Evolutionary conservation across 2,888 invertebrate species (phyloP), one percentile per base, ranked within the genome.

Genomic region (Lymantria dispar): DNA sequence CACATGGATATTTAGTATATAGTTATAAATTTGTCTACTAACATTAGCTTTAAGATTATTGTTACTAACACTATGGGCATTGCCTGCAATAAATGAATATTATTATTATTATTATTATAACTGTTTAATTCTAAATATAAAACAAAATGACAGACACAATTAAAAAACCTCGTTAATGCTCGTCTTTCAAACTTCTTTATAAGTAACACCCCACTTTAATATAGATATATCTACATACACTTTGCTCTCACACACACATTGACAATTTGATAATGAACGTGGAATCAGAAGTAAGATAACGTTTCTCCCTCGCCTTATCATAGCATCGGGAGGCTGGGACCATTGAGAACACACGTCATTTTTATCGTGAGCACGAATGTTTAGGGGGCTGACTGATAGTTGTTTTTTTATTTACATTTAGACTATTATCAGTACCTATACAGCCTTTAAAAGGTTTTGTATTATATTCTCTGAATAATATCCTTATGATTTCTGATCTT

Each of bases 181-280:
- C 22, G 22, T 5, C 22, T 22, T 22, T 5, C 22, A 22, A 22
- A 22, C 22, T 22, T 22, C 22, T 22, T 22, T 22, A 22, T 22
- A 22, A 22, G 22, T 22, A 5, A 5, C 22, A 22, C 2, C 22
- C 22, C 5, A 22, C 22, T 3, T 22, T 22, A 22, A 22, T 22
- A 22, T 3, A 5, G 22, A 22, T 22, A 22, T 22, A 22, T 22
- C 22, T 22, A 22, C 22, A 33, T 10, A 33, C 33, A 33, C 13
- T 29, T 3, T 40, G 3, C 57, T 52, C 8, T 48, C 52, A 30
- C 62, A 45, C 64, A 67, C 72, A 68, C 70, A 68, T 59, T 58
- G 59, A 67, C 64, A 61, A 53, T 67, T 78, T 85, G 87, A 87
- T 89, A 88, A 87, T 85, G 85, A 84, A 87, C 86, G 78, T 81